Evolutionary conservation across 2,113 vertebrate species (phyloP).

Genomic region (Hyperoodon ampullatus): DNA sequence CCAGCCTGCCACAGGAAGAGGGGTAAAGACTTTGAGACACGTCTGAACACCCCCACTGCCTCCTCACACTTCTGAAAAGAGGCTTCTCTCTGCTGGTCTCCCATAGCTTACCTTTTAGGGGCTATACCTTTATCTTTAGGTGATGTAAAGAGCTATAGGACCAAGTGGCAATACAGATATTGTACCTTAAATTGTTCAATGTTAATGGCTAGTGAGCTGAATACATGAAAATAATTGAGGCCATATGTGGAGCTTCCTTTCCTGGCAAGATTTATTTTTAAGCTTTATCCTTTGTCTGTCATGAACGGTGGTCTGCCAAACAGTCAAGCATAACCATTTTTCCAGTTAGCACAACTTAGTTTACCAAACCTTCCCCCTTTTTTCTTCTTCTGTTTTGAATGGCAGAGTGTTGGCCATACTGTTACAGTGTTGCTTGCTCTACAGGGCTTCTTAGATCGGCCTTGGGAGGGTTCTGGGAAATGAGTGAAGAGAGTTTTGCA

Average conservation of each 20-base stretch:
- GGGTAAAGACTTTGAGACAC: neutral
- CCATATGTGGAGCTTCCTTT: neutral
- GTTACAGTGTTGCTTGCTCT: neutral
- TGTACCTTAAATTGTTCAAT: neutral
- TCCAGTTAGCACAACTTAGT: neutral
- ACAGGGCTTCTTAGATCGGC: neutral
- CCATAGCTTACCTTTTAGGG: neutral
- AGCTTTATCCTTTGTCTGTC: neutral
- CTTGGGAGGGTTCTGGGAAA: neutral
- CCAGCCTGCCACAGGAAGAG: rapidly evolving
- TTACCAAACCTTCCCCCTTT: neutral
- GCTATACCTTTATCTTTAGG: neutral
- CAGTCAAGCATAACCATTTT: neutral
- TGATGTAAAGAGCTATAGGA: slow-evolving; percentile 27
- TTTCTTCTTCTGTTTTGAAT: neutral
- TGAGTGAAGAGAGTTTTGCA: neutral
- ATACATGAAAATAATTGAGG: neutral
- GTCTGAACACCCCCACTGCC: neutral
- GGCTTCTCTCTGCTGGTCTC: slow-evolving; percentile 41
- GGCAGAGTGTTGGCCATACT: neutral
- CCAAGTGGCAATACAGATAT: slow-evolving; percentile 65
- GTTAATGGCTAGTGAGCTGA: neutral
- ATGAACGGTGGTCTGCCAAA: neutral
- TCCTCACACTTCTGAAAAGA: slow-evolving; percentile 68
- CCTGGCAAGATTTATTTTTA: slow-evolving; percentile 3